These are phyloP conservation scores for Axis porcinus DNA, from an alignment of 2,113 vertebrate genomes.

Conservation along the genomic window DNA sequence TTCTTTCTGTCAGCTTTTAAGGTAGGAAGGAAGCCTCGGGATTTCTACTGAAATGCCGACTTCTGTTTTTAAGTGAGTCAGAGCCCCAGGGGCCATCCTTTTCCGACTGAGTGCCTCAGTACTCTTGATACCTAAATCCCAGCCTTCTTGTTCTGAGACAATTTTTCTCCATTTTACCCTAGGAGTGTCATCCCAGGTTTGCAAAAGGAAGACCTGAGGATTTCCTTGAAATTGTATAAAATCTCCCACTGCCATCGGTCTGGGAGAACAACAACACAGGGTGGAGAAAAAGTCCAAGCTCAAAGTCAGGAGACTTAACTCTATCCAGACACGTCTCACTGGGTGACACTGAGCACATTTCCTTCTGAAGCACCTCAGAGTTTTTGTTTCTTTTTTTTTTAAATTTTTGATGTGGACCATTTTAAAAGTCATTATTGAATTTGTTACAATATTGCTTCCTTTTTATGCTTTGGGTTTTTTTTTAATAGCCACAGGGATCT, in stretches of 20 bases:
- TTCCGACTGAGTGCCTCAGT: rapidly evolving
- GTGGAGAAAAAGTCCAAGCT: background rate
- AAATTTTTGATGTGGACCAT: background rate
- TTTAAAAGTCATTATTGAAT: background rate
- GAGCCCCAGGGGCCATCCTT: background rate
- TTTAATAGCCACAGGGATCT: background rate
- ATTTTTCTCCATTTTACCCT: background rate
- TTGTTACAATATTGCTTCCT: background rate
- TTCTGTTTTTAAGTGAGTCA: background rate
- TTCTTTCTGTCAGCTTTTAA: background rate
- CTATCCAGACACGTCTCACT: rapidly evolving
- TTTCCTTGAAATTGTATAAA: background rate
- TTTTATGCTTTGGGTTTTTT: background rate
- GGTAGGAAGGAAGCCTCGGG: background rate
- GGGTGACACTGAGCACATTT: background rate
- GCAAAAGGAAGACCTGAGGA: background rate
- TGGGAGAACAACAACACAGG: background rate
- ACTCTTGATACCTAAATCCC: background rate
- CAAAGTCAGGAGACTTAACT: background rate
- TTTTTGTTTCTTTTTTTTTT: background rate
- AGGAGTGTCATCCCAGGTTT: background rate
- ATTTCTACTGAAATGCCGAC: background rate
- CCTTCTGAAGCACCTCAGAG: no score
- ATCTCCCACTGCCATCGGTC: background rate
- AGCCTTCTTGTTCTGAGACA: background rate